Evolutionary conservation across 2,797 vertebrate genomes (phyloP).

Genomic region (Danio tinwini): DNA sequence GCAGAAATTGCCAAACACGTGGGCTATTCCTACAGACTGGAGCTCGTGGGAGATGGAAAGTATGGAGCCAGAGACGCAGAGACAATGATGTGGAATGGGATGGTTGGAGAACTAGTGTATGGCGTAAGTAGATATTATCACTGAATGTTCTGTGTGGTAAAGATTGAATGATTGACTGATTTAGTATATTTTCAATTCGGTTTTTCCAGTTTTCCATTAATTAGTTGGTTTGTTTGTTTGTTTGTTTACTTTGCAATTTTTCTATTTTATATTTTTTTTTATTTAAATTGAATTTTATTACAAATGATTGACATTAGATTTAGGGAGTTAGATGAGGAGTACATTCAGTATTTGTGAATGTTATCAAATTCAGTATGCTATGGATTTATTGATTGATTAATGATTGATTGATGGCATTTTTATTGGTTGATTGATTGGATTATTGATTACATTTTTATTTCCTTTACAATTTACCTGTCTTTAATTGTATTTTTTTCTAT

Average conservation of each 20-base stretch:
- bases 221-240: too few species aligned
- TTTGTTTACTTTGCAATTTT: too few species aligned
- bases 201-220: too few species aligned
- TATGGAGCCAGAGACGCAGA: constrained; percentile 89
- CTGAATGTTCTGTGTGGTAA: too few species aligned
- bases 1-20: constrained; percentile 96
- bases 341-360: neutral
- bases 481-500: neutral
- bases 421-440: neutral
- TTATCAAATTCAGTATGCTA: neutral
- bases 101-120: constrained; percentile 97
- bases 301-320: too few species aligned
- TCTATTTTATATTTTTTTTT: too few species aligned
- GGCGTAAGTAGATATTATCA: constrained; percentile 81
- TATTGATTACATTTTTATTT: neutral
- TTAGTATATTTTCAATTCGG: too few species aligned
- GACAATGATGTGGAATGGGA: constrained; percentile 94
- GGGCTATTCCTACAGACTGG: constrained; percentile 89
- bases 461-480: neutral
- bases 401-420: neutral
- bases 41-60: constrained; percentile 93
- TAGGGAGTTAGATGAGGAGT: too few species aligned
- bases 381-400: neutral
- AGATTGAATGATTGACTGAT: too few species aligned
- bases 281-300: too few species aligned